Percentiles rank a stretch among this genome's conserved stretches.
These are phyloP conservation scores for Potorous gilbertii DNA, from an alignment of 2,797 vertebrate genomes.

Conservation along the genomic window DNA sequence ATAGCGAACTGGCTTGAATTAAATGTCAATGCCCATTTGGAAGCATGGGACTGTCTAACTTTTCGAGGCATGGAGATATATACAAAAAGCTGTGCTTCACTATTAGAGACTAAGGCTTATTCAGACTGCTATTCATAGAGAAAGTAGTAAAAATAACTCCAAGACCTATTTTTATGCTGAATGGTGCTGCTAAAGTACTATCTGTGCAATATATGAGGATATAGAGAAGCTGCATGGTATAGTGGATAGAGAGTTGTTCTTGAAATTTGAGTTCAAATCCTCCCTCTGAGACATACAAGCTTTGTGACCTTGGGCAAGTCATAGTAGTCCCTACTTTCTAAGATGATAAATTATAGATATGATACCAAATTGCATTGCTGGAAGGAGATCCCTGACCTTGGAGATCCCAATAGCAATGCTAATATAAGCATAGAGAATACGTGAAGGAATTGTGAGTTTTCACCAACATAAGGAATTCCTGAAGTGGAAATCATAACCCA, in stretches of 20 bases:
- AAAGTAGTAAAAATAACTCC: neutral
- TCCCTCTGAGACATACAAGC: neutral
- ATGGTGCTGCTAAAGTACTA: neutral
- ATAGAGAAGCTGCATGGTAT: neutral
- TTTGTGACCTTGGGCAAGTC: neutral
- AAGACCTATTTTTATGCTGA: neutral
- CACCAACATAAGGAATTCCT: neutral
- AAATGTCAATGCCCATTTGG: neutral
- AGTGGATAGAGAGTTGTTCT: neutral
- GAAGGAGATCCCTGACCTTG: neutral
- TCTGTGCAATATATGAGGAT: neutral
- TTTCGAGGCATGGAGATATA: neutral
- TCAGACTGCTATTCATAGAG: neutral
- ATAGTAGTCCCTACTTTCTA: neutral
- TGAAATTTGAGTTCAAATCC: neutral
- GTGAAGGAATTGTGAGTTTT: neutral
- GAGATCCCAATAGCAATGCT: neutral
- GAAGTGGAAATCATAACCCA: neutral
- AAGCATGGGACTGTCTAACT: neutral
- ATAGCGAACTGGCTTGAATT: neutral
- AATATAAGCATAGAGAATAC: neutral
- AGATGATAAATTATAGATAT: neutral
- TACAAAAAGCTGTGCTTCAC: neutral
- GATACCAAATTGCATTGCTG: neutral
- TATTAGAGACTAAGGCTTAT: neutral